Evolutionary conservation across 2,888 invertebrate genomes (phyloP), one percentile per base, ranked within the genome.

Genomic region (Tenthredo livida): DNA sequence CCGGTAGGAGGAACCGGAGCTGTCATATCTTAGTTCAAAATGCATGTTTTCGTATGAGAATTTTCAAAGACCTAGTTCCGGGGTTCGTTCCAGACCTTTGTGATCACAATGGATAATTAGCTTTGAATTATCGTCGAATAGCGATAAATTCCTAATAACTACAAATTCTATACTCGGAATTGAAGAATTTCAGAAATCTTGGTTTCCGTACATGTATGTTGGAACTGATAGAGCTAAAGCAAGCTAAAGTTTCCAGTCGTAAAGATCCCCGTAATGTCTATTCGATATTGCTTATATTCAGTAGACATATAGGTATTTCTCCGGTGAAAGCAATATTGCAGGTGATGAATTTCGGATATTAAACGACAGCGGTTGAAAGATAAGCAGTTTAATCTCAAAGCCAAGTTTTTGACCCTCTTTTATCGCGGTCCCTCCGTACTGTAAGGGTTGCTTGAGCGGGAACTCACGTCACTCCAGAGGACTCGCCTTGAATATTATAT

Each of bases 331-430:
- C 25, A 67, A 25, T 67, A 25, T 15, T 33, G 15, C 67, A 67
- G 67, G 67, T 67, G 67, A 67, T 67, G 33, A 67, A 67, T 67
- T 67, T 33, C 67, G 73, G 25, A 73, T 43, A 43, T 73, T 43
- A 43, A n/a, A 25, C 25, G 54, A 54, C 50, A 40, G 15, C 29
- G 54, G 29, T 29, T 50, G 77, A 54, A 25, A 75, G 73, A 43
- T 47, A 75, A 75, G 73, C 50, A 77, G 29, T 50, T 29, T 77
- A 77, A 77, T 47, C 29, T 77, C 50, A 12, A 17, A 50, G 50
- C 10, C 50, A 33, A 33, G 40, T 77, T 77, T 33, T 54, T 50
- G 33, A n/a, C 54, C 50, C 25, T 37, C 7, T 54, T 77, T 50
- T 54, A 77, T 29, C 54, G 77, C 4, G 29, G 17, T 77, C 33